phyloP scores from a whole-genome alignment of 30 jellyfish, hydroid and myxozoan genomes.

The Turritopsis dohrnii region DNA sequence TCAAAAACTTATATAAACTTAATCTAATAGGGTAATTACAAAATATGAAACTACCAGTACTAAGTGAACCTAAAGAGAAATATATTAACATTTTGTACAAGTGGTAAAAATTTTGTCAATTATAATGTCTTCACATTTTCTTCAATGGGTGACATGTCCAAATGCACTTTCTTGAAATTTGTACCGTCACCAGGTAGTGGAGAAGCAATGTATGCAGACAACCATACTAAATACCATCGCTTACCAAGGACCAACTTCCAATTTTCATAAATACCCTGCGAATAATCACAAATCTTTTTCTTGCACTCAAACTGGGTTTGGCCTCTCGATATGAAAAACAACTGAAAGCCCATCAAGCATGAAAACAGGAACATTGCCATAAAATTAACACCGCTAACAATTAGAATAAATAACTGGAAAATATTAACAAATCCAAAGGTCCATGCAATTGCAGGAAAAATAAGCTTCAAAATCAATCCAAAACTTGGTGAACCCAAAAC shows the following conservation, averaged over 20 bases:
- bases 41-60: background rate
- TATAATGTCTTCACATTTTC: conserved; percentile 12
- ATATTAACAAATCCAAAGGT: conserved; percentile 47
- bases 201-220: conserved; percentile 52
- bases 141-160: conserved; percentile 22
- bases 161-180: conserved; percentile 30
- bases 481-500: conserved; percentile 56
- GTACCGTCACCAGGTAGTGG: conserved; percentile 88
- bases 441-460: conserved; percentile 72
- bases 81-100: background rate
- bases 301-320: conserved; percentile 95
- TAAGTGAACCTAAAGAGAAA: background rate
- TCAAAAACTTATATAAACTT: background rate
- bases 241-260: conserved; percentile 74
- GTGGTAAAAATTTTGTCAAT: background rate
- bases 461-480: conserved; percentile 36
- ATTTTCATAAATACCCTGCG: conserved; percentile 34
- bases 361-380: conserved; percentile 76
- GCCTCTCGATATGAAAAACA: conserved; percentile 81
- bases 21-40: background rate
- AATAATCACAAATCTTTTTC: conserved; percentile 51
- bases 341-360: conserved; percentile 69
- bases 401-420: conserved; percentile 44
- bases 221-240: conserved; percentile 67
- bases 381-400: conserved; percentile 65